Conservation (phyloP, 2,888 invertebrate species). For the Drosophila helvetica region DNA sequence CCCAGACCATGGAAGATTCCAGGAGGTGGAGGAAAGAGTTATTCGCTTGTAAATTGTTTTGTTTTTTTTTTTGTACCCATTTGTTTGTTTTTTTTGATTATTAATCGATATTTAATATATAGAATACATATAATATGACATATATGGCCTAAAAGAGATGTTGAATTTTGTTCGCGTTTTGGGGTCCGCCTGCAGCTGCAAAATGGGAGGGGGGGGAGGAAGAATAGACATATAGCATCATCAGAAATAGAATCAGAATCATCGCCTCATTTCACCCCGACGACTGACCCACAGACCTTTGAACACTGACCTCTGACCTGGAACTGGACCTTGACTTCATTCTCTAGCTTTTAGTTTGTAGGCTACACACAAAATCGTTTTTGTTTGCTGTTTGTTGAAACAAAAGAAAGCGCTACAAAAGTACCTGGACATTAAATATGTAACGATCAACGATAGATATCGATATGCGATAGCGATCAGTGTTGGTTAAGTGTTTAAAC, state of each 20-base stretch:
- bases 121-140: constrained; percentile 25
- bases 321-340: constrained; percentile 30
- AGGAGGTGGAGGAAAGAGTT: constrained; percentile 9
- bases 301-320: not conserved
- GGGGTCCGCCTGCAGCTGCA: constrained; percentile 39
- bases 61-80: constrained; percentile 27
- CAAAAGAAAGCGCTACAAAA: constrained; percentile 76
- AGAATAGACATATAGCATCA: constrained; percentile 23
- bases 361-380: constrained; percentile 44
- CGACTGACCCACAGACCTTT: not conserved
- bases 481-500: constrained; percentile 44
- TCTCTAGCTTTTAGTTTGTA: constrained; percentile 63
- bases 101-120: constrained; percentile 36
- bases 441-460: constrained; percentile 53
- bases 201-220: not conserved
- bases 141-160: constrained; percentile 10
- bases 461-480: constrained; percentile 36
- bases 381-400: constrained; percentile 42
- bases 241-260: constrained; percentile 24
- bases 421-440: constrained; percentile 73
- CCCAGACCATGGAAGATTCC: not conserved
- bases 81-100: constrained; percentile 36
- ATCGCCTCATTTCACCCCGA: constrained; percentile 10
- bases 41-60: constrained; percentile 37
- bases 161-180: constrained; percentile 21